Conservation (phyloP, 92 coral and sea anemone species). For the Porites divaricata region DNA sequence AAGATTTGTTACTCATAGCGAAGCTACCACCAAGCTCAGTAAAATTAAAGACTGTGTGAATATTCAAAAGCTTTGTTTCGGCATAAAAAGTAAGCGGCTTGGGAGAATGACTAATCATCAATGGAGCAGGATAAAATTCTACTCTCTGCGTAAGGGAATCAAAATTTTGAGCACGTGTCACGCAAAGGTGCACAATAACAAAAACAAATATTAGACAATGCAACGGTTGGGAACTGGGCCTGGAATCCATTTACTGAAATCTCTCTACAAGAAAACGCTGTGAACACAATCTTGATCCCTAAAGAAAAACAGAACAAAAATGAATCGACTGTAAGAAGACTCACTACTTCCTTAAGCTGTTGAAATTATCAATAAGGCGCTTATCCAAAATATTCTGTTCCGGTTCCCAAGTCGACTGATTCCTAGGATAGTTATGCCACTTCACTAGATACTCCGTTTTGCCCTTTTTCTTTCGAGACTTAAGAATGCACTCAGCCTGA, state of each 20-base stretch:
- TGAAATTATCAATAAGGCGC: too few relatives aligned
- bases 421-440: not conserved
- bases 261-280: not conserved
- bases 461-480: not conserved
- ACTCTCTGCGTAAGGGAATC: not conserved
- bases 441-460: not conserved
- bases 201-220: not conserved
- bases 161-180: not conserved
- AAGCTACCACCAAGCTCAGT: not conserved
- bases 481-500: not conserved
- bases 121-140: not conserved
- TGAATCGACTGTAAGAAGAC: not conserved
- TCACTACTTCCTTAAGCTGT: too few relatives aligned
- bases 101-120: slow-evolving; percentile 5
- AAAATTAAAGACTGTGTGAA: slow-evolving; percentile 5
- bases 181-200: not conserved
- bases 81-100: not conserved
- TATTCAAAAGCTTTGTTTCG: not conserved
- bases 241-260: not conserved
- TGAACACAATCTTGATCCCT: not conserved
- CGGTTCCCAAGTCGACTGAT: not conserved
- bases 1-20: not conserved
- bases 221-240: not conserved
- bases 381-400: not conserved
- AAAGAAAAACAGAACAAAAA: not conserved